Percentiles rank a stretch among this genome's conserved stretches.
phyloP scores from a whole-genome alignment of 2,797 vertebrate species.

The Pangasius sanitwongsei region DNA sequence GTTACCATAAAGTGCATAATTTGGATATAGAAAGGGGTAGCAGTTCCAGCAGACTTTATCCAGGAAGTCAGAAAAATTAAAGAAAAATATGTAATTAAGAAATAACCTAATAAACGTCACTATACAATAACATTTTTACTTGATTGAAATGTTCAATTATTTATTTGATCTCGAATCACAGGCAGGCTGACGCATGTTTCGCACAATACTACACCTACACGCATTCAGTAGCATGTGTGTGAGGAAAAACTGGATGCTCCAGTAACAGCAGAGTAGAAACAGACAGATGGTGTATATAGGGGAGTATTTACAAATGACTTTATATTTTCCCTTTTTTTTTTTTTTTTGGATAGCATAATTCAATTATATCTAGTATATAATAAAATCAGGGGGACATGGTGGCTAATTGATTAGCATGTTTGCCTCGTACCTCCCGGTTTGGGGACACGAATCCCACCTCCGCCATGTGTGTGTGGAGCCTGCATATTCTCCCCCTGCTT shows the following conservation, averaged over 20 bases:
- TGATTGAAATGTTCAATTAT: not conserved
- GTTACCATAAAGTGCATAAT: not conserved
- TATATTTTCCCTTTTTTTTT: not conserved
- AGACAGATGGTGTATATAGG: not conserved
- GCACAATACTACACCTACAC: not conserved
- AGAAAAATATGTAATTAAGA: not conserved
- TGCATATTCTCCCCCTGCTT: too few relatives aligned
- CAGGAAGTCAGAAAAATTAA: not conserved
- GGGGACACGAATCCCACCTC: too few relatives aligned
- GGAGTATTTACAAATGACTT: not conserved
- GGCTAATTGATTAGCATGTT: too few relatives aligned
- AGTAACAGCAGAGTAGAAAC: not conserved
- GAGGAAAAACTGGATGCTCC: not conserved
- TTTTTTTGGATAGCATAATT: not conserved
- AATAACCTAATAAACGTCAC: not conserved
- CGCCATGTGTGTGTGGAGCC: too few relatives aligned
- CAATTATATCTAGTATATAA: not conserved
- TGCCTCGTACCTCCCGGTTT: too few relatives aligned
- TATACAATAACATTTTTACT: not conserved
- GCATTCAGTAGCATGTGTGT: not conserved
- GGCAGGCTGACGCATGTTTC: not conserved
- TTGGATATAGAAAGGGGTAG: not conserved
- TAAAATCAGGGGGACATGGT: too few relatives aligned
- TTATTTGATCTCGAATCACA: not conserved
- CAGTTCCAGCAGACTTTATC: not conserved